A percentile compares a stretch with the other conserved stretches of the same genome.
Evolutionary conservation across 2,797 vertebrate genomes (phyloP).

Genomic region (Artibeus jamaicensis): DNA sequence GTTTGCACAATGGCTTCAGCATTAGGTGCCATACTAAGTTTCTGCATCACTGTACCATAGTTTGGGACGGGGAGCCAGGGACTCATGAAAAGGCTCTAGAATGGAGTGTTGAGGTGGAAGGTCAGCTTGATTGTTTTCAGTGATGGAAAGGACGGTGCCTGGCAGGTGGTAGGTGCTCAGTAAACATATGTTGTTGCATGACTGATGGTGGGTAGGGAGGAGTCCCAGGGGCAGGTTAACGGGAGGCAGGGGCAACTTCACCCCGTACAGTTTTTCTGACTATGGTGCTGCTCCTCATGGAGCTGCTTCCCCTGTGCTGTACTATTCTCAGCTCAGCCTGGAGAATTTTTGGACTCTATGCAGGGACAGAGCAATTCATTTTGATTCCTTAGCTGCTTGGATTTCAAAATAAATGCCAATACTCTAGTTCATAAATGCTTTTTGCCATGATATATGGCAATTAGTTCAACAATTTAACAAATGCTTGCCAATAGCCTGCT

Average conservation of each 20-base stretch:
- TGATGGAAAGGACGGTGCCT: not conserved
- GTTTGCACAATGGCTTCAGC: not conserved
- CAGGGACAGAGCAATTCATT: not conserved
- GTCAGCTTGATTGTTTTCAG: not conserved
- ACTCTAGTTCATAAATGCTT: not conserved
- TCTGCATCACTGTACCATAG: not conserved
- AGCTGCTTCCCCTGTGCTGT: not conserved
- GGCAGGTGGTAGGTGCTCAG: not conserved
- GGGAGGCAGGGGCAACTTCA: not conserved
- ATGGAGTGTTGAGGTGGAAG: not conserved
- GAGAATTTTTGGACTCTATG: not conserved
- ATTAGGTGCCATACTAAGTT: not conserved
- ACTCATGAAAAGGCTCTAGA: not conserved
- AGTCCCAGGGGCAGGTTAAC: not conserved
- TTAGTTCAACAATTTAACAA: not conserved
- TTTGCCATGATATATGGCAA: not conserved
- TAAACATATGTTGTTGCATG: not conserved
- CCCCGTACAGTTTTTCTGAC: not conserved
- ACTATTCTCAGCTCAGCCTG: not conserved
- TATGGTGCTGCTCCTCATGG: not conserved
- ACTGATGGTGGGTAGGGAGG: not conserved
- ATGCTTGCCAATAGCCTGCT: not conserved
- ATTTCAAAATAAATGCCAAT: conserved; percentile 15
- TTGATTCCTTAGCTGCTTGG: not conserved
- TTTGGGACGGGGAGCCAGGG: not conserved